Evolutionary conservation across 2,888 invertebrate species (phyloP).

Genomic region (Deilephila porcellus): DNA sequence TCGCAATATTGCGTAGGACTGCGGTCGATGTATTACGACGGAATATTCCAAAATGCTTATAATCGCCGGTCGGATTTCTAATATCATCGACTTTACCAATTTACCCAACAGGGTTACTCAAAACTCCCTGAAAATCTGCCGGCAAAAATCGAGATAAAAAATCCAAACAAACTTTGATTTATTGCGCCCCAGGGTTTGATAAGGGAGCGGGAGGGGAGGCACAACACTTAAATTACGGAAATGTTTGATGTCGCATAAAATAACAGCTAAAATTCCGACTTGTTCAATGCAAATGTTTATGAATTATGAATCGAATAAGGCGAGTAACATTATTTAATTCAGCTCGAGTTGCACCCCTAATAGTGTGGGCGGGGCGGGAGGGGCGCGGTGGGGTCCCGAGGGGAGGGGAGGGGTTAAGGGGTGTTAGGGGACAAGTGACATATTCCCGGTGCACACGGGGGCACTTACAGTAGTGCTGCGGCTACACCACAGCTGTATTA

Average conservation of each 20-base stretch:
- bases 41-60: no score
- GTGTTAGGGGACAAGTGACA: constrained; percentile 71
- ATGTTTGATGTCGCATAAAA: no score
- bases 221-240: constrained; percentile 30
- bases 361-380: constrained; percentile 42
- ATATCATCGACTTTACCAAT: no score
- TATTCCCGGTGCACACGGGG: constrained; percentile 73
- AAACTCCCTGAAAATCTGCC: not conserved
- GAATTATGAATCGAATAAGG: constrained; percentile 52
- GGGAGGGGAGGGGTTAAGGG: constrained; percentile 34
- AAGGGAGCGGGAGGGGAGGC: not conserved
- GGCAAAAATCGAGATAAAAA: not conserved
- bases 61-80: no score
- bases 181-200: constrained; percentile 4
- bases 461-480: constrained; percentile 67
- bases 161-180: constrained; percentile 1
- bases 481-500: constrained; percentile 60
- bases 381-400: constrained; percentile 1
- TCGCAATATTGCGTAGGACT: no score
- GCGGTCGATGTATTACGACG: no score
- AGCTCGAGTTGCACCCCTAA: constrained; percentile 56
- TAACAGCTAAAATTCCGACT: no score
- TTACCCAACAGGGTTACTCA: not conserved
- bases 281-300: constrained; percentile 37
- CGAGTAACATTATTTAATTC: constrained; percentile 70